phyloP scores from a whole-genome alignment of 2,888 invertebrate species.

The Mesopsocus fuscifrons region DNA sequence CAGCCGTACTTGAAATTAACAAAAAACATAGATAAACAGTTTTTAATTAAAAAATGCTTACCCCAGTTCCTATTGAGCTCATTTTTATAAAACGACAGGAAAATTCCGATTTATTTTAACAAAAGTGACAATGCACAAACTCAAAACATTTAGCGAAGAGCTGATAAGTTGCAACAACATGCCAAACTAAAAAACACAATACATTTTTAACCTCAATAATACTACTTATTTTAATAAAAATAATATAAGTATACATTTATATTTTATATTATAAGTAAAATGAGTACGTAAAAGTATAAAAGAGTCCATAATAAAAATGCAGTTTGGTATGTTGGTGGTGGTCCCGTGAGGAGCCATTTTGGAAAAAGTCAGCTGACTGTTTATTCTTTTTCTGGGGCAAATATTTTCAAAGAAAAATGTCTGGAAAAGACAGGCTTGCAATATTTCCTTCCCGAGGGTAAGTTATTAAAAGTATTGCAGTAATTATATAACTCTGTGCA shows the following conservation, averaged over 20 bases:
- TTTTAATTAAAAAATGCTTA: too few relatives aligned
- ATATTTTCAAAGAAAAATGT: conserved; percentile 37
- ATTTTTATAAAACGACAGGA: conserved; percentile 29
- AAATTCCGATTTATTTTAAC: too few relatives aligned
- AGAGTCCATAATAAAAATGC: too few relatives aligned
- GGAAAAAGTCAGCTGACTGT: conserved; percentile 5
- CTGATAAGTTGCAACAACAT: neutral
- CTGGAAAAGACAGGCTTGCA: conserved; percentile 69
- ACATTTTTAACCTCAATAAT: neutral
- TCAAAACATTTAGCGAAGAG: conserved; percentile 8
- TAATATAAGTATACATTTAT: neutral
- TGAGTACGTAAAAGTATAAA: neutral
- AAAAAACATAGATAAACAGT: too few relatives aligned
- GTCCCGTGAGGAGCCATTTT: neutral
- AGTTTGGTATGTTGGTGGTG: too few relatives aligned
- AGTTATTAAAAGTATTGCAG: conserved; percentile 40
- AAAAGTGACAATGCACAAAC: neutral
- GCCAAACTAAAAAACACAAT: neutral
- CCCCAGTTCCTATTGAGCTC: conserved; percentile 93
- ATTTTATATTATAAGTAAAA: neutral
- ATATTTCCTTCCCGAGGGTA: conserved; percentile 92
- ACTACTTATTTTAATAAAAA: conserved; percentile 1
- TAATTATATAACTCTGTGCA: conserved; percentile 96
- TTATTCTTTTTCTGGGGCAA: neutral
- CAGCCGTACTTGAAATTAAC: too few relatives aligned